A percentile compares a stretch with the other conserved stretches of the same genome.
phyloP scores from a whole-genome alignment of 2,888 invertebrate genomes.

The Limnephilus marmoratus region DNA sequence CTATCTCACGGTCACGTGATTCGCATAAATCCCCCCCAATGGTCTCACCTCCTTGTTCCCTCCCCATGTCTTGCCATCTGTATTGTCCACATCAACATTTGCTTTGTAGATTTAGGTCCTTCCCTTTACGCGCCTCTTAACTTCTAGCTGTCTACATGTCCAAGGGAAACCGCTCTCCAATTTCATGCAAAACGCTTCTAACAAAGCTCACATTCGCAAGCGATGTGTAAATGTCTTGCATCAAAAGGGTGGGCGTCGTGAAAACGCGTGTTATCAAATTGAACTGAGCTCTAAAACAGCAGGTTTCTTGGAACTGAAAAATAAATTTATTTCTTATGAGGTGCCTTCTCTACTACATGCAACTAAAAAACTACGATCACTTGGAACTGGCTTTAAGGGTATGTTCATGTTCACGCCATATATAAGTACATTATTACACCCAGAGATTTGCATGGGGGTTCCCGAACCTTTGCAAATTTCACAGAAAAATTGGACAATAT shows the following conservation, averaged over 20 bases:
- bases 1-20: constrained; percentile 21
- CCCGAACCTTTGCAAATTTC: constrained; percentile 2
- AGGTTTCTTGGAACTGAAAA: neutral
- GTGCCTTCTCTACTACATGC: neutral
- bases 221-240: neutral
- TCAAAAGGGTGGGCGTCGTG: neutral
- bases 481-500: neutral
- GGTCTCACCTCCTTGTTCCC: neutral
- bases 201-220: constrained; percentile 4
- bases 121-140: constrained; percentile 18
- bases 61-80: neutral
- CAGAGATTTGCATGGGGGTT: constrained; percentile 8
- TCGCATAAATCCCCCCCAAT: constrained; percentile 21
- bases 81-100: constrained; percentile 29
- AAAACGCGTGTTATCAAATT: neutral
- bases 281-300: neutral
- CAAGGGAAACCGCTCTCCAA: neutral
- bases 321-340: neutral
- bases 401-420: constrained; percentile 9
- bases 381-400: neutral
- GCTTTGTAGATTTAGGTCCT: constrained; percentile 25
- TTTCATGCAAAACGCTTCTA: neutral
- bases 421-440: neutral
- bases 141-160: neutral
- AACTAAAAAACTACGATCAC: neutral